A percentile compares a stretch with the other conserved stretches of the same genome.
Conservation (phyloP, 2,113 vertebrate species). For the Fulmarus glacialis region DNA sequence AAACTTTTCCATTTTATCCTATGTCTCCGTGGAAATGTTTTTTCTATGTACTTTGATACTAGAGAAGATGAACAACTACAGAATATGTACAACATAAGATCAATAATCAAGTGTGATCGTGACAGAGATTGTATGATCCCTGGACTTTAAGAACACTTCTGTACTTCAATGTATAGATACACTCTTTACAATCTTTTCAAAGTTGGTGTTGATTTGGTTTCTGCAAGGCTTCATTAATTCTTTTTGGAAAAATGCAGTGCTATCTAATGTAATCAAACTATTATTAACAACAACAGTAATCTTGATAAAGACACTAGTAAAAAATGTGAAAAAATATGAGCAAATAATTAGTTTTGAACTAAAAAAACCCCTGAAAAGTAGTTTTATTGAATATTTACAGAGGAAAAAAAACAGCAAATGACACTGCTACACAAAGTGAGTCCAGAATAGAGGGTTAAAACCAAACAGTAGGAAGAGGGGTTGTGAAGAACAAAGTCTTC, state of each 20-base stretch:
- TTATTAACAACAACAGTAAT: background rate
- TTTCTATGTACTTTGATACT: background rate
- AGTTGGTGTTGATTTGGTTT: background rate
- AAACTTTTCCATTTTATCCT: background rate
- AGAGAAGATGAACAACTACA: background rate
- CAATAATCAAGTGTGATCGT: background rate
- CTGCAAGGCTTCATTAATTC: background rate
- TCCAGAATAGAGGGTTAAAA: background rate
- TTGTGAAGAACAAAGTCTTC: background rate
- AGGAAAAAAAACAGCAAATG: rapidly evolving
- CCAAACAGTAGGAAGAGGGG: background rate
- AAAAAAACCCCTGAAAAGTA: background rate
- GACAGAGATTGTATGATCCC: background rate
- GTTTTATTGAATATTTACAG: background rate
- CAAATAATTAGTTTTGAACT: background rate
- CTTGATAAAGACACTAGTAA: background rate
- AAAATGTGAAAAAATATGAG: background rate
- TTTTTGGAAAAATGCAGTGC: background rate
- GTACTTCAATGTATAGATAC: background rate
- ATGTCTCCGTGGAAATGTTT: background rate
- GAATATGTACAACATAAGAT: background rate
- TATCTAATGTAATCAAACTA: background rate
- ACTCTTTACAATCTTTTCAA: background rate
- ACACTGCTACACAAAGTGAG: background rate
- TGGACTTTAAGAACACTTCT: background rate